phyloP scores from a whole-genome alignment of 2,797 vertebrate genomes.

The Anniella stebbinsi region DNA sequence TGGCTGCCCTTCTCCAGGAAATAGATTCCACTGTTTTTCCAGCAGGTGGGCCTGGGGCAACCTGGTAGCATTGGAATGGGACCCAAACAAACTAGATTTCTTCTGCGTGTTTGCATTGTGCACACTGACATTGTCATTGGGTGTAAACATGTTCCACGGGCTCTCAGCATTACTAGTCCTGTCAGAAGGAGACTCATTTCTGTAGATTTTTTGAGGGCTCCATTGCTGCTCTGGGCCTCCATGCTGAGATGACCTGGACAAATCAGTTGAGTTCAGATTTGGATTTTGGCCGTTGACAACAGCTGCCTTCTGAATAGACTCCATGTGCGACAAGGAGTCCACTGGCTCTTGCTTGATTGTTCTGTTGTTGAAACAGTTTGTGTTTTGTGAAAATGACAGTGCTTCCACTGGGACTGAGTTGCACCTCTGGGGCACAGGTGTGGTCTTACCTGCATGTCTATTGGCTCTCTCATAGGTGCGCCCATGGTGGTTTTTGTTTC shows the following conservation, averaged over 20 bases:
- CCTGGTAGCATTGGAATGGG: conserved; percentile 65
- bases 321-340: conserved; percentile 81
- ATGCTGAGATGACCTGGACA: conserved; percentile 65
- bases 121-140: conserved; percentile 61
- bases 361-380: conserved; percentile 72
- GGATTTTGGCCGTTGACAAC: conserved; percentile 8
- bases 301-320: conserved; percentile 63
- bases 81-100: conserved; percentile 73
- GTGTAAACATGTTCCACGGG: conserved; percentile 79
- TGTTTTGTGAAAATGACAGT: conserved; percentile 76
- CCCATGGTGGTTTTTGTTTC: conserved; percentile 79
- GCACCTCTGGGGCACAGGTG: conserved; percentile 52
- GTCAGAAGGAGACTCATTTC: conserved; percentile 76
- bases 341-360: conserved; percentile 94
- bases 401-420: conserved; percentile 66
- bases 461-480: conserved; percentile 79
- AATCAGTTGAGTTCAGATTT: conserved; percentile 41
- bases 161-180: conserved; percentile 77
- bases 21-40: conserved; percentile 85
- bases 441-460: conserved; percentile 66
- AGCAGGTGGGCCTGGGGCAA: conserved; percentile 65
- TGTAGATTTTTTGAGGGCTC: conserved; percentile 86
- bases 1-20: conserved; percentile 70
- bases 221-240: conserved; percentile 73
- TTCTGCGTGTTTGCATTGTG: conserved; percentile 66